Evolutionary conservation across 2,113 vertebrate genomes (phyloP), one percentile per base, ranked within the genome.

Genomic region (Tricholaema leucomelas): DNA sequence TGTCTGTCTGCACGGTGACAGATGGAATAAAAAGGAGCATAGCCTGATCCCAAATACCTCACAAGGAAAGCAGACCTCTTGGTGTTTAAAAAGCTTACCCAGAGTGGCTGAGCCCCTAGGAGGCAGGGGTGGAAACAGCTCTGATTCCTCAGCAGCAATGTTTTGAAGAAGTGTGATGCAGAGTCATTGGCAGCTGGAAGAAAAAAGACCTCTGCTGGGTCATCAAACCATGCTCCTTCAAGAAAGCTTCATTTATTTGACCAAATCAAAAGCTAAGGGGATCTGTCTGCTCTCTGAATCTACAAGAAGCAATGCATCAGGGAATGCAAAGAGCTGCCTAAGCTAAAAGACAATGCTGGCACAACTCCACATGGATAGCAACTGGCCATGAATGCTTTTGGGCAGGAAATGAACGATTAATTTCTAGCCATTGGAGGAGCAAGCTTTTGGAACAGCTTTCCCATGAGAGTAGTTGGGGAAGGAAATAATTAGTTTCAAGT

Each of bases 341-440:
- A 92, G 36, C 54, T 83, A 23, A 85, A 91, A 69, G 65, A 88
- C 82, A 90, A 31, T 92, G 85, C 38, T 95, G 83, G 83, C 73
- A 93, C 79, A 86, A 64, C 33, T 85, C 9, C 61, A 83, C 74
- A 25, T 54, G 70, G 38, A 25, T 65, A 79, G 28, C 64, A 91
- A 60, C 38, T 85, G 73, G 12, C 85, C 61, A 86, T 7, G 15
- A 66, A 85, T 91, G 90, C 58, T 91, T 88, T 86, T 77, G 86
- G 52, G 48, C 42, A 91, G 82, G 77, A 94, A 95, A 94, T 94
- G 91, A 90, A 91, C 91, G 92, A 76, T 61, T 73, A 90, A 75
- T 88, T 92, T 91, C 70, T 84, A 69, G 13, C 80, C 38, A 81
- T 92, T 92, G 88, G 44, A 74, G 24, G 23, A 91, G 60, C 8